Evolutionary conservation across 2,113 vertebrate genomes (phyloP).

Genomic region (Apus apus): DNA sequence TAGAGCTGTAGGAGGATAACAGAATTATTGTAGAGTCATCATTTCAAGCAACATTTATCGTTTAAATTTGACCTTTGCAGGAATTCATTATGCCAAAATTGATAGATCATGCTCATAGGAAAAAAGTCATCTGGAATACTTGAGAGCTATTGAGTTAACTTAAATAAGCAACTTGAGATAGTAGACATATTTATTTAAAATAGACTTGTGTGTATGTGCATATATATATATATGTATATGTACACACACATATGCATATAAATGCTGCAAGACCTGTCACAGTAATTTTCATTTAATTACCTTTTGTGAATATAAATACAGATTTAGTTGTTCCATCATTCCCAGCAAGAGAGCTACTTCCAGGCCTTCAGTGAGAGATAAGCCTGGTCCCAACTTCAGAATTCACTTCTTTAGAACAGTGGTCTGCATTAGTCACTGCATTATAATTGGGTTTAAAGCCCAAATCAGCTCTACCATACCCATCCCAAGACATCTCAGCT

Average conservation of each 20-base stretch:
- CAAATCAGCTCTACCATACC: neutral
- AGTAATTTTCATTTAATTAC: neutral
- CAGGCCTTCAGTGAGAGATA: neutral
- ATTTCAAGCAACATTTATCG: conserved; percentile 60
- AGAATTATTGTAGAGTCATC: conserved; percentile 68
- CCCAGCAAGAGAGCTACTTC: neutral
- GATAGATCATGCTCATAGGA: conserved; percentile 46
- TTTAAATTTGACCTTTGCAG: conserved; percentile 65
- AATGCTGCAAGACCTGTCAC: neutral
- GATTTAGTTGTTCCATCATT: neutral
- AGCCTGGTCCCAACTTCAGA: neutral
- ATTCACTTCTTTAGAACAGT: neutral
- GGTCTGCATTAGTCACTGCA: neutral
- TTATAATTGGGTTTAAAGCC: neutral
- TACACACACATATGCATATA: too few species aligned
- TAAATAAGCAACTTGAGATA: neutral
- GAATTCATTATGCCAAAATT: conserved; percentile 67
- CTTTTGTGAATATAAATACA: neutral
- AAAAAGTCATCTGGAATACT: conserved; percentile 14
- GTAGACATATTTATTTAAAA: neutral
- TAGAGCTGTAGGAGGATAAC: conserved; percentile 65
- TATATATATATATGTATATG: too few species aligned
- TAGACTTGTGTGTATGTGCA: neutral
- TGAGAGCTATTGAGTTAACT: neutral
- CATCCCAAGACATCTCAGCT: neutral